Conservation (phyloP, 1,140 invertebrate species). For the Archivesica marissinica region DNA sequence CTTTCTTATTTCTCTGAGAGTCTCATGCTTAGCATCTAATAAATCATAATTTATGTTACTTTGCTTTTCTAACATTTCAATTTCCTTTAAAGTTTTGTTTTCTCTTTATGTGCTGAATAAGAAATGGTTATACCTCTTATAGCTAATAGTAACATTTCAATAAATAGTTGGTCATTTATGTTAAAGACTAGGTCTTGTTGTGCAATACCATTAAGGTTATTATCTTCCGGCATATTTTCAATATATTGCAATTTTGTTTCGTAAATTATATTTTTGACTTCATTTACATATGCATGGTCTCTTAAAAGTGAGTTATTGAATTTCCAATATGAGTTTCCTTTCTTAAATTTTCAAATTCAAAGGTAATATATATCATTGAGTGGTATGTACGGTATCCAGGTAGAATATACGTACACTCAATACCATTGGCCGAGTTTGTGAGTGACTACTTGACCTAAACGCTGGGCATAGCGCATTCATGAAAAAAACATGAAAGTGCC, state of each 20-base stretch:
- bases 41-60: background rate
- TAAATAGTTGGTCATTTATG: slow-evolving; percentile 16
- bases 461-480: no score
- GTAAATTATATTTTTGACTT: background rate
- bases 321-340: no score
- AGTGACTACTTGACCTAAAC: no score
- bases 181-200: background rate
- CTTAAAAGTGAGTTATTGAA: no score
- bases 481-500: no score
- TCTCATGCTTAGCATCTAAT: background rate
- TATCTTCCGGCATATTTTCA: background rate
- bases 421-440: no score
- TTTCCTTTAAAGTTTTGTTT: background rate
- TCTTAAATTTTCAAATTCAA: no score
- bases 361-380: no score
- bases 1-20: background rate
- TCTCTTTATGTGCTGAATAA: background rate
- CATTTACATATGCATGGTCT: background rate
- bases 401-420: no score
- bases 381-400: no score
- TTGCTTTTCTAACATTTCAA: background rate
- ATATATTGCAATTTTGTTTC: background rate
- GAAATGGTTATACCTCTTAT: background rate
- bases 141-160: background rate
- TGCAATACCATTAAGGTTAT: background rate